Base-by-base conservation (phyloP, 2,797 vertebrate species). In the Poeciliopsis presidionis region DNA sequence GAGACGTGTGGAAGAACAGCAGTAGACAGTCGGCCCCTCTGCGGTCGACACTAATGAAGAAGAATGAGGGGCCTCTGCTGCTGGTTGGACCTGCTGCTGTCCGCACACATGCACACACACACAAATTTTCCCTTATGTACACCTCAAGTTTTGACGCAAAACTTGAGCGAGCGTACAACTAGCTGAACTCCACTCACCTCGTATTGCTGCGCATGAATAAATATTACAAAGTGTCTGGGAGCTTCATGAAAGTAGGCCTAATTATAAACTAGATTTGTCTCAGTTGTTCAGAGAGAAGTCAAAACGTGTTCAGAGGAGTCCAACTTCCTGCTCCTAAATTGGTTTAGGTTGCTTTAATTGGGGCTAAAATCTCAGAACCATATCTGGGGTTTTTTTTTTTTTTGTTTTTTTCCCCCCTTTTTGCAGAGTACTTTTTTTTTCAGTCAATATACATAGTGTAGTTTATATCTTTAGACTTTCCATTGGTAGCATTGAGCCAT, bases 21-120 rank as follows among this genome's bases (percentile, higher is more conserved):
- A 79, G 55, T 75, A 84, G 74, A 86, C 55, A 61, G 71, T 75
- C 47, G 79, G 86, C 84, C 88, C 83, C 89, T 87, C 61, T 83
- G 88, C 88, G 89, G 88, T 91, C 90, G 78, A 43, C 79, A 70
- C 90, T 93, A 94, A 94, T 94, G 91, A 94, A 93, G 92, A 94
- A 91, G 88, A 93, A 94, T 91, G 91, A 91, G 92, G 71, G 80
- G 80, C 70, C 86, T 84, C 74, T 74, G 80, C 88, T 87, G 86
- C 82, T 78, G 55, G 57, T 82, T 89, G 86, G 86, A 84, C 86
- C 82, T 73, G 67, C 70, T 83, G 78, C 87, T 88, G 87, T 91
- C 91, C 87, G 80, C 80, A 74, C 39, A 79, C 57, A 61, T 14
- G 16, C 70, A 33, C 73, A 33, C 41, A 61, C 28, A 4, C 39